These are phyloP conservation scores for Diaperis boleti DNA, from an alignment of 2,888 invertebrate genomes.

Conservation along the genomic window DNA sequence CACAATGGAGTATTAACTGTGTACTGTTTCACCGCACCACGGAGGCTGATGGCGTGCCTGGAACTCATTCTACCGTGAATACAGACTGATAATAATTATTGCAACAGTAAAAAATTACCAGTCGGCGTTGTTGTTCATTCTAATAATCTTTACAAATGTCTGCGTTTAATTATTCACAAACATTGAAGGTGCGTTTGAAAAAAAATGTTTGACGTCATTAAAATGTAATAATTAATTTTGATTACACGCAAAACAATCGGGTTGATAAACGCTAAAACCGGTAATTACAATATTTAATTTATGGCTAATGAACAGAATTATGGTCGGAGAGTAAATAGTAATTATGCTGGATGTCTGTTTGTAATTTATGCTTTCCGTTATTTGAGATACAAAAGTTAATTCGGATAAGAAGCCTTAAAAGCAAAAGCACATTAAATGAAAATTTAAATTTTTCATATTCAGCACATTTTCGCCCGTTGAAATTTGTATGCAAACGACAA, in stretches of 20 bases:
- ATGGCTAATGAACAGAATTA: conserved; percentile 11
- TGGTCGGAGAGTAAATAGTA: conserved; percentile 1
- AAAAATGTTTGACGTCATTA: no score
- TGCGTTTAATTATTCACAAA: no score
- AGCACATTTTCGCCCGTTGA: conserved; percentile 27
- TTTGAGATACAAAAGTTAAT: conserved; percentile 26
- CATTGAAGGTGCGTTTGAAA: no score
- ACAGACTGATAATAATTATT: conserved; percentile 37
- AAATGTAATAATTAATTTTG: conserved; percentile 27
- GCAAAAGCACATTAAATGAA: conserved; percentile 39
- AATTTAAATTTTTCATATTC: conserved; percentile 40
- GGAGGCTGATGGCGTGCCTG: conserved; percentile 38
- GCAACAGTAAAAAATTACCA: conserved; percentile 19
- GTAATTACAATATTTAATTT: conserved; percentile 25
- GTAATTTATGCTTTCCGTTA: conserved; percentile 28
- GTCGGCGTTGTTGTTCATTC: conserved; percentile 27
- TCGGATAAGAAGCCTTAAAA: conserved; percentile 29
- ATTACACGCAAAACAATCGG: conserved; percentile 5
- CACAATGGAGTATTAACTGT: conserved; percentile 2
- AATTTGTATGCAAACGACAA: conserved; percentile 41
- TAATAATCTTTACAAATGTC: conserved; percentile 27
- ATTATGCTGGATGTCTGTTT: neutral
- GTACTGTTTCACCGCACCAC: neutral
- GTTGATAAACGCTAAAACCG: conserved; percentile 8
- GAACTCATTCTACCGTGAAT: conserved; percentile 41